phyloP scores from a whole-genome alignment of 2,797 vertebrate species.

The Morelia viridis region DNA sequence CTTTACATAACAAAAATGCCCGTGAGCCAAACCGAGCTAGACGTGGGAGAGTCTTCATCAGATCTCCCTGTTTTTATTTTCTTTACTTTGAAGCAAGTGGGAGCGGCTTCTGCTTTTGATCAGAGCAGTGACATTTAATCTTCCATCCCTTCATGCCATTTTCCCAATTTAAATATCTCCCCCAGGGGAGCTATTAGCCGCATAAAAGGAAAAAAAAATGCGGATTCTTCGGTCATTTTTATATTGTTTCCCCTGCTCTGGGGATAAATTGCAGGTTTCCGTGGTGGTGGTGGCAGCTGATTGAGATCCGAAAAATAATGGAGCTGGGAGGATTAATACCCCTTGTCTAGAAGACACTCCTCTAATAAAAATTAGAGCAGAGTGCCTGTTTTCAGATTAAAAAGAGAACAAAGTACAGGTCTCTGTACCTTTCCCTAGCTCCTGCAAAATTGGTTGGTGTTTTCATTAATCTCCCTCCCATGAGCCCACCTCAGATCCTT shows the following conservation, averaged over 20 bases:
- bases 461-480: neutral
- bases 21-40: too few species aligned
- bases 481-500: neutral
- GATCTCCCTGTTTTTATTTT: neutral
- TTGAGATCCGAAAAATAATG: neutral
- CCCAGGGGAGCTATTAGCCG: neutral
- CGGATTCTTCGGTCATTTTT: neutral
- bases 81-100: neutral
- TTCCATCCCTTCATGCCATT: neutral
- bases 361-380: neutral
- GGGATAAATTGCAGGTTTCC: neutral
- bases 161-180: neutral
- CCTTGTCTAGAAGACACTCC: too few species aligned
- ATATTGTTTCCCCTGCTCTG: neutral
- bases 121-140: neutral
- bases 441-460: neutral
- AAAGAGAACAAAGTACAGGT: neutral
- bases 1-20: neutral
- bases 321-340: neutral
- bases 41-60: accelerated
- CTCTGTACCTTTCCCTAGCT: neutral
- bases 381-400: neutral
- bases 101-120: neutral
- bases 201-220: neutral
- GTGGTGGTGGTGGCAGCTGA: neutral